phyloP scores from a whole-genome alignment of 2,888 invertebrate genomes.

The Tenthredo notha region DNA sequence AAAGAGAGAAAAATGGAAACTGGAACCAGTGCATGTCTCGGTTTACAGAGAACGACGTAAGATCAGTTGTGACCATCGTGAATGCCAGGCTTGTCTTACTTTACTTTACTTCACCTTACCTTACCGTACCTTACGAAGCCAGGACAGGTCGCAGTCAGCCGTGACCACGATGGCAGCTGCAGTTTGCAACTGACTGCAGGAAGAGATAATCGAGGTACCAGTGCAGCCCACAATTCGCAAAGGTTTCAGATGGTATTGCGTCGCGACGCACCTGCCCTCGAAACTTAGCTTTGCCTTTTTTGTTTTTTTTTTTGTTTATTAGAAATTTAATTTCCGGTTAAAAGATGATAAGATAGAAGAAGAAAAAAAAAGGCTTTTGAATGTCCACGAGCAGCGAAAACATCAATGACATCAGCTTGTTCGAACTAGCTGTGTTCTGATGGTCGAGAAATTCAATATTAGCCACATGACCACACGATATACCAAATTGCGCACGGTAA shows the following conservation, averaged over 20 bases:
- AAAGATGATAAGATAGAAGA: not conserved
- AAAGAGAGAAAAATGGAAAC: conserved; percentile 50
- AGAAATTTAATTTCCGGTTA: not conserved
- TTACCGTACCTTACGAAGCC: not conserved
- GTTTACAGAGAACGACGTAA: conserved; percentile 31
- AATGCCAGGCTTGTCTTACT: conserved; percentile 40
- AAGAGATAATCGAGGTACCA: conserved; percentile 30
- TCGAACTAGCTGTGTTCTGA: not conserved
- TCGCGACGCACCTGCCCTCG: conserved; percentile 23
- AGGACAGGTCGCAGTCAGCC: conserved; percentile 37
- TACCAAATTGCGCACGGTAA: conserved; percentile 19
- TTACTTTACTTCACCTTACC: conserved; percentile 10
- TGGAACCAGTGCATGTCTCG: conserved; percentile 62
- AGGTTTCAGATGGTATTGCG: conserved; percentile 33
- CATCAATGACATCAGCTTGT: not conserved
- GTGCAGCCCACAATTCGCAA: conserved; percentile 27
- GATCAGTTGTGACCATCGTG: conserved; percentile 45
- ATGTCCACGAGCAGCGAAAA: not conserved
- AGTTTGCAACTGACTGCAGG: conserved; percentile 13
- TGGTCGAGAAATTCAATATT: not conserved
- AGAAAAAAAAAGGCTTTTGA: not conserved
- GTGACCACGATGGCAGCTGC: conserved; percentile 45
- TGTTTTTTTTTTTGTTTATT: too few species aligned
- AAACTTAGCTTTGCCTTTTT: not conserved
- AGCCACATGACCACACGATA: conserved; percentile 8